Percentiles rank a stretch among this genome's conserved stretches.
These are phyloP conservation scores for Hemicentrotus pulcherrimus DNA, from an alignment of 35 echinoderm and acorn worm genomes.

Conservation along the genomic window DNA sequence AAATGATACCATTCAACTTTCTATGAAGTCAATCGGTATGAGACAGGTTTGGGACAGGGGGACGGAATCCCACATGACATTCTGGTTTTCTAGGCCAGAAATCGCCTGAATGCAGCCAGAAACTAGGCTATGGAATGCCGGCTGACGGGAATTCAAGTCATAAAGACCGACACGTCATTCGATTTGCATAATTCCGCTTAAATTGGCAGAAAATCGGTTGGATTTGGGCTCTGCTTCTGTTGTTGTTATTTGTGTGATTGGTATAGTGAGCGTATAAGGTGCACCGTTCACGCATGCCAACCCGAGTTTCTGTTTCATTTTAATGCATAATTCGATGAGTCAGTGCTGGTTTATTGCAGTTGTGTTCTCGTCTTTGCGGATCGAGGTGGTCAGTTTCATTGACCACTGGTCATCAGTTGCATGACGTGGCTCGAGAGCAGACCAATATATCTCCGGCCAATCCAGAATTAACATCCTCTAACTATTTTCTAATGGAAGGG, in stretches of 20 bases:
- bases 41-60: not conserved
- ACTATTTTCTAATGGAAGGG: not conserved
- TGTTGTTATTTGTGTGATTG: not conserved
- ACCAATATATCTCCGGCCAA: not conserved
- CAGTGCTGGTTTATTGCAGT: conserved; percentile 3
- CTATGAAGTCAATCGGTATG: not conserved
- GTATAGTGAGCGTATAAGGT: not conserved
- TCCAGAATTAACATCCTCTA: not conserved
- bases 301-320: not conserved
- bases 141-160: not conserved
- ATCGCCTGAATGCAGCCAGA: not conserved
- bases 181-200: conserved; percentile 18
- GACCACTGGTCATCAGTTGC: not conserved
- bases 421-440: not conserved
- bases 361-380: not conserved
- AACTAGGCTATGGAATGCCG: conserved; percentile 9
- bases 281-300: not conserved
- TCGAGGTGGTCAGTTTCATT: not conserved
- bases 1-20: too few species aligned
- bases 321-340: conserved; percentile 12
- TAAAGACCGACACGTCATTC: not conserved
- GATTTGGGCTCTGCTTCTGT: not conserved
- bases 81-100: not conserved
- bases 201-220: conserved; percentile 17
- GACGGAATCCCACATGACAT: not conserved